Percentiles rank a stretch among this genome's conserved stretches.
Evolutionary conservation across 2,888 invertebrate species (phyloP).

Genomic region (Microplitis manilae): DNA sequence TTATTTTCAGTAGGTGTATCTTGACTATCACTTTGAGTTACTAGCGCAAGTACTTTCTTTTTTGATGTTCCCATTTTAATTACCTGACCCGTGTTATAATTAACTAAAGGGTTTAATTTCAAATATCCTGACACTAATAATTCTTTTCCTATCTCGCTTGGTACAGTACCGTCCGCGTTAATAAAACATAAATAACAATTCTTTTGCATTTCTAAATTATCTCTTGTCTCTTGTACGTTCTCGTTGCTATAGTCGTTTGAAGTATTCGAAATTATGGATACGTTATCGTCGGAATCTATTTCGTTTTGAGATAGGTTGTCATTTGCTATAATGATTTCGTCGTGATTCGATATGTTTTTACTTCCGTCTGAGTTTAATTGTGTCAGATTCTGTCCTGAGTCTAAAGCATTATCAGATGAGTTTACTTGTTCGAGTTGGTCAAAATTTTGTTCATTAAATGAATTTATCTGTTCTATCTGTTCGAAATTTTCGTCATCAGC

Average conservation of each 20-base stretch:
- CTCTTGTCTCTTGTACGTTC: constrained; percentile 36
- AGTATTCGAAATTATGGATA: background rate
- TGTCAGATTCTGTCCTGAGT: background rate
- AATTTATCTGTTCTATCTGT: too few relatives aligned
- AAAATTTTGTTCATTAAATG: too few relatives aligned
- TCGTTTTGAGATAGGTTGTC: background rate
- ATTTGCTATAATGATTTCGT: background rate
- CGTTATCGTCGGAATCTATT: background rate
- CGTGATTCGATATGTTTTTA: background rate
- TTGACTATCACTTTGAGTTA: background rate
- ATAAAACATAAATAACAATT: constrained; percentile 23
- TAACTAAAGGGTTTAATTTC: background rate
- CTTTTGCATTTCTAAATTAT: constrained; percentile 41
- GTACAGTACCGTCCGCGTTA: background rate
- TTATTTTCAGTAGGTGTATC: constrained; percentile 15
- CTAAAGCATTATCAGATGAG: too few relatives aligned
- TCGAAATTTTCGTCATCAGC: too few relatives aligned
- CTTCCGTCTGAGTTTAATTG: background rate
- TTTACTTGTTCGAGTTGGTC: too few relatives aligned
- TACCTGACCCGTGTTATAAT: constrained; percentile 25
- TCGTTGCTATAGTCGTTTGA: background rate
- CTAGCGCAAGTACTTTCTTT: background rate
- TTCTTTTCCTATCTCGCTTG: background rate
- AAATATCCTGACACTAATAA: background rate
- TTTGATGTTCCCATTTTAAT: constrained; percentile 15